Percentiles rank a stretch among this genome's conserved stretches.
phyloP scores from a whole-genome alignment of 1,140 invertebrate species.

The Goniozus legneri region DNA sequence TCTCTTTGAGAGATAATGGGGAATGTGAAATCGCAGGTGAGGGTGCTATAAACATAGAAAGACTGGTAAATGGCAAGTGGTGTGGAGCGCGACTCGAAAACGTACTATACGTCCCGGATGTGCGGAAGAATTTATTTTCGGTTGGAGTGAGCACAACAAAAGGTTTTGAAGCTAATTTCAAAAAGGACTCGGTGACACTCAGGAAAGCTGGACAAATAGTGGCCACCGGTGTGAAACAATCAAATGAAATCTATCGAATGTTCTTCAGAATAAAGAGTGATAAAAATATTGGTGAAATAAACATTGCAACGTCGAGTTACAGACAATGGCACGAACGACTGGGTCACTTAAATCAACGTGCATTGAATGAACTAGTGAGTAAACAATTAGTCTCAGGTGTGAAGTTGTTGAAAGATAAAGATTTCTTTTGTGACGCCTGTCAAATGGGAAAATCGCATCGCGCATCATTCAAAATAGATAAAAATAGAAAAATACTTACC shows the following conservation, averaged over 20 bases:
- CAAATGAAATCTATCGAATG: conserved; percentile 12
- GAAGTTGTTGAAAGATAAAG: neutral
- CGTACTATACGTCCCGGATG: conserved; percentile 14
- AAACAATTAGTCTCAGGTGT: neutral
- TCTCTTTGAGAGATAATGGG: conserved; percentile 1
- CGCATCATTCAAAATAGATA: neutral
- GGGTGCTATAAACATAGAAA: conserved; percentile 12
- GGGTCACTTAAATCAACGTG: conserved; percentile 3
- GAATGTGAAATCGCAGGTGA: conserved; percentile 3
- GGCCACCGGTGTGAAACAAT: conserved; percentile 12
- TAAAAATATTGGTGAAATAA: neutral
- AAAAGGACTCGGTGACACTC: neutral
- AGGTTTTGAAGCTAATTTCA: conserved; percentile 7
- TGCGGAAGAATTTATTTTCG: conserved; percentile 21
- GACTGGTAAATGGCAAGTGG: conserved; percentile 6
- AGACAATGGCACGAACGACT: conserved; percentile 9
- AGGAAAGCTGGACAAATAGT: conserved; percentile 11
- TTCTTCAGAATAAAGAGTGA: neutral
- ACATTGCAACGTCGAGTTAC: conserved; percentile 8
- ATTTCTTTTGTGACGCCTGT: conserved; percentile 22
- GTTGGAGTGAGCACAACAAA: conserved; percentile 14
- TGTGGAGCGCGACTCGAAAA: conserved; percentile 9
- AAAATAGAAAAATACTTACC: neutral
- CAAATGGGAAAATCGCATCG: conserved; percentile 19
- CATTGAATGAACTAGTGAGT: conserved; percentile 3